phyloP scores from a whole-genome alignment of 2,888 invertebrate species.

The Eudasyphora cyanicolor region DNA sequence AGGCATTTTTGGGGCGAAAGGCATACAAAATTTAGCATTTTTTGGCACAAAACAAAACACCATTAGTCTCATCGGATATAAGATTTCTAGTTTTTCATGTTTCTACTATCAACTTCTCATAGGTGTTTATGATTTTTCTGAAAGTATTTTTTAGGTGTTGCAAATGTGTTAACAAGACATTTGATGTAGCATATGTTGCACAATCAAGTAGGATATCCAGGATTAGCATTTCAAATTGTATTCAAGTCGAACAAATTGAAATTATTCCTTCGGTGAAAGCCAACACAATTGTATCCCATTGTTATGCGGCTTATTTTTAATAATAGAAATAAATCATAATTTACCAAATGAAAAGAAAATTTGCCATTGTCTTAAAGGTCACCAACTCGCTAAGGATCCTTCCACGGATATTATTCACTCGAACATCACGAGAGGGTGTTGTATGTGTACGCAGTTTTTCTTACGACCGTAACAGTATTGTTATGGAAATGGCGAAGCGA shows the following conservation, averaged over 20 bases:
- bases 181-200: too few species aligned
- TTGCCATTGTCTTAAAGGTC: constrained; percentile 1
- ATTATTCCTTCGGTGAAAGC: background rate
- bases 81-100: too few species aligned
- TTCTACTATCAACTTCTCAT: too few species aligned
- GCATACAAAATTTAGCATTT: too few species aligned
- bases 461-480: constrained; percentile 2
- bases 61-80: too few species aligned
- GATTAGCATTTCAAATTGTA: background rate
- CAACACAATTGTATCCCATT: background rate
- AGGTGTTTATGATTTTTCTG: too few species aligned
- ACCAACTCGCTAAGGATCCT: background rate
- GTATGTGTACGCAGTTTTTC: constrained; percentile 26
- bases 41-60: too few species aligned
- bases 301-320: constrained; percentile 22
- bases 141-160: too few species aligned
- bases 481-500: constrained; percentile 22
- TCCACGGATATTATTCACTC: background rate
- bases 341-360: constrained; percentile 34
- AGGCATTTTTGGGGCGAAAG: too few species aligned
- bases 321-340: constrained; percentile 41
- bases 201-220: too few species aligned
- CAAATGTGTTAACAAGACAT: too few species aligned
- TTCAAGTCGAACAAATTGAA: background rate
- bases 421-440: background rate